A percentile compares a stretch with the other conserved stretches of the same genome.
Evolutionary conservation across 2,113 vertebrate species (phyloP).

Genomic region (Fulica atra): DNA sequence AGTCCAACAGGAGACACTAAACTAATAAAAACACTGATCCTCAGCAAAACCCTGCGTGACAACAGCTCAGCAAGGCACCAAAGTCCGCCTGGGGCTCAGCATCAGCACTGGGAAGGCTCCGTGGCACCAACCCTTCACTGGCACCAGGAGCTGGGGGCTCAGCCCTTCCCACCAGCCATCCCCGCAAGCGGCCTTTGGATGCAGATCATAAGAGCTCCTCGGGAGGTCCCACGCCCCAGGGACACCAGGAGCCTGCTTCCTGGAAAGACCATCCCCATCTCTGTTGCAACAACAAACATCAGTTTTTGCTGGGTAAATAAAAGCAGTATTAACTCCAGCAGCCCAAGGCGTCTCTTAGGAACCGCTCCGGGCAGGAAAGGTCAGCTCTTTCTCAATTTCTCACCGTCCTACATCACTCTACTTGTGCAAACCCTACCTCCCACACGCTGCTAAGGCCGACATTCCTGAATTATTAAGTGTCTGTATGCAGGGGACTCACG

Average conservation of each 20-base stretch:
- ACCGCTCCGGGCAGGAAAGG: background rate
- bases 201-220: background rate
- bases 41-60: background rate
- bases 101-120: background rate
- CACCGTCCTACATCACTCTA: conserved; percentile 34
- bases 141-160: background rate
- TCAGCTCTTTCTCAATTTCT: conserved; percentile 44
- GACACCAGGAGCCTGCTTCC: background rate
- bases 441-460: background rate
- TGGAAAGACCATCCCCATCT: background rate
- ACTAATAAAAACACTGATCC: background rate
- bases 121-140: background rate
- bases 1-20: background rate
- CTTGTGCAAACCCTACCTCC: conserved; percentile 45
- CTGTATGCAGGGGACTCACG: accelerated
- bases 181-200: background rate
- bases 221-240: background rate
- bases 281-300: background rate
- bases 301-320: conserved; percentile 36
- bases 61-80: background rate
- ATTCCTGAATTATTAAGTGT: background rate
- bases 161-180: background rate
- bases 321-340: background rate
- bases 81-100: background rate
- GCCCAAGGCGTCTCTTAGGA: conserved; percentile 2